These are phyloP conservation scores for Ditylenchus weischeri DNA, from an alignment of 2,888 invertebrate genomes.

Conservation along the genomic window DNA sequence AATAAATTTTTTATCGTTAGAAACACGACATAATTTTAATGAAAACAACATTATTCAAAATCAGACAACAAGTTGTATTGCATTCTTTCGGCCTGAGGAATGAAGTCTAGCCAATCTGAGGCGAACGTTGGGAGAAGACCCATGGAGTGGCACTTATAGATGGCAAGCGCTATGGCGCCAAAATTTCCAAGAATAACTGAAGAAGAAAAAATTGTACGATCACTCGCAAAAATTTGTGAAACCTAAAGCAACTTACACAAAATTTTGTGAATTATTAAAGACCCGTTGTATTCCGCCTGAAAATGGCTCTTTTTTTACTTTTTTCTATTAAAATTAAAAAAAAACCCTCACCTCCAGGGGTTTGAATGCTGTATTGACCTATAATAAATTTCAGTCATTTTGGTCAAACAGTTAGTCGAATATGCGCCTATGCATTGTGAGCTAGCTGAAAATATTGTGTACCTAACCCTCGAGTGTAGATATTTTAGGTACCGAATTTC, in stretches of 20 bases:
- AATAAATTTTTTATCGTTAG: too few species aligned
- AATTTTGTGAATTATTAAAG: slow-evolving; percentile 52
- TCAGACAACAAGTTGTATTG: slow-evolving; percentile 34
- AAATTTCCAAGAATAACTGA: slow-evolving; percentile 49
- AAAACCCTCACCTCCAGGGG: slow-evolving; percentile 35
- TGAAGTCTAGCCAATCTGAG: slow-evolving; percentile 52
- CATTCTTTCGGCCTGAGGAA: slow-evolving; percentile 37
- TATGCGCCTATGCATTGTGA: too few species aligned
- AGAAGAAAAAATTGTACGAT: too few species aligned
- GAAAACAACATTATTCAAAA: slow-evolving; percentile 12
- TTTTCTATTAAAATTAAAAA: slow-evolving; percentile 33
- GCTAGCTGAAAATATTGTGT: too few species aligned
- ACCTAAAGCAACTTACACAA: slow-evolving; percentile 26
- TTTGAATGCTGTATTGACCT: slow-evolving; percentile 64
- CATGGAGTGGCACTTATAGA: slow-evolving; percentile 58
- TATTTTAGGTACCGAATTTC: too few species aligned
- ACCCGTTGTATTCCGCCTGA: slow-evolving; percentile 45
- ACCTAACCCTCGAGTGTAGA: too few species aligned
- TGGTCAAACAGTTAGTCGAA: too few species aligned
- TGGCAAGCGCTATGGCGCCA: slow-evolving; percentile 53
- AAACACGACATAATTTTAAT: slow-evolving; percentile 3
- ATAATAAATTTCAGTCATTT: too few species aligned
- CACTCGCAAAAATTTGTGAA: too few species aligned
- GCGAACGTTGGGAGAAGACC: slow-evolving; percentile 56
- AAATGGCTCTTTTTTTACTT: slow-evolving; percentile 11